A percentile compares a stretch with the other conserved stretches of the same genome.
Evolutionary conservation across 1,140 invertebrate species (phyloP).

Genomic region (Antheraea mylitta): DNA sequence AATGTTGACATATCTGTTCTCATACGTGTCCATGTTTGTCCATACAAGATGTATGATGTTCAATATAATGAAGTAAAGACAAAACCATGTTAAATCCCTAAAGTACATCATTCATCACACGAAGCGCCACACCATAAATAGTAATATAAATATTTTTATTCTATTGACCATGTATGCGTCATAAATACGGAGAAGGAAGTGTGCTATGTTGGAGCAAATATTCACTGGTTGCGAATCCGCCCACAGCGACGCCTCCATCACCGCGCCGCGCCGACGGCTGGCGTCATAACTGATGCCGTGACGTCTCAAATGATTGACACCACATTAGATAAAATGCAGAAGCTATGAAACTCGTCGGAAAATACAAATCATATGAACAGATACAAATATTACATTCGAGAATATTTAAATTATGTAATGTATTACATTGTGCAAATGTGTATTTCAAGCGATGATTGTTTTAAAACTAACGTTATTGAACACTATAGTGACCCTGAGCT

Average conservation of each 20-base stretch:
- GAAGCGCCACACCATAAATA: slow-evolving; percentile 54
- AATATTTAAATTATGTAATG: background rate
- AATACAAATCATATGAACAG: slow-evolving; percentile 1
- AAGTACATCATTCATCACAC: slow-evolving; percentile 23
- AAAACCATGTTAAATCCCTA: slow-evolving; percentile 33
- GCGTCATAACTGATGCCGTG: slow-evolving; percentile 20
- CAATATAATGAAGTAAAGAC: background rate
- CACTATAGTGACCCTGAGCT: no score
- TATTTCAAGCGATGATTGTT: background rate
- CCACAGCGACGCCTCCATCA: slow-evolving; percentile 53
- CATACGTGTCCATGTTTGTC: background rate
- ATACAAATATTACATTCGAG: background rate
- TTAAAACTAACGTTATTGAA: no score
- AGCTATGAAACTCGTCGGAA: background rate
- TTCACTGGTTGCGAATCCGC: slow-evolving; percentile 56
- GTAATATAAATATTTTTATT: slow-evolving; percentile 47
- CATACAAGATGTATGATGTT: background rate
- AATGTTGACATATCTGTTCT: background rate
- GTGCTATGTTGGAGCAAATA: slow-evolving; percentile 29
- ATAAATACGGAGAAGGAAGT: slow-evolving; percentile 40
- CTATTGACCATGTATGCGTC: slow-evolving; percentile 49
- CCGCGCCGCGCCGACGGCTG: background rate
- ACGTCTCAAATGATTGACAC: slow-evolving; percentile 37
- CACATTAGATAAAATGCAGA: slow-evolving; percentile 14
- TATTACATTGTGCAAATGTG: background rate